A percentile compares a stretch with the other conserved stretches of the same genome.
Conservation (phyloP, 2,797 vertebrate genomes). For the Oreortyx pictus region DNA sequence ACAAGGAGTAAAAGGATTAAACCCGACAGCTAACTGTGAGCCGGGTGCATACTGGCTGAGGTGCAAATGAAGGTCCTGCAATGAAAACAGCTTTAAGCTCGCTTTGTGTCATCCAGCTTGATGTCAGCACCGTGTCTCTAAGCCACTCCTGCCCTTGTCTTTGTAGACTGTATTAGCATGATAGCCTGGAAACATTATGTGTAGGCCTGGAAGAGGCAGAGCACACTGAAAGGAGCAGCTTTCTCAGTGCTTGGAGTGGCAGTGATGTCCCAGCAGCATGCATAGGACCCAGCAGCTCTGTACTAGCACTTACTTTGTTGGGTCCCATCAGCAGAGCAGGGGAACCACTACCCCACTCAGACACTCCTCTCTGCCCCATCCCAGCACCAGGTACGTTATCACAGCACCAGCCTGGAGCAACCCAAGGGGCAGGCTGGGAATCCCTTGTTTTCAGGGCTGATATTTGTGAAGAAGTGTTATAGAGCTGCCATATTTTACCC, state of each 20-base stretch:
- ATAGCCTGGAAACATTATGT: background rate
- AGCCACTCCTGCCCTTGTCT: background rate
- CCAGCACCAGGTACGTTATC: accelerated
- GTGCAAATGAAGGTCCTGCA: conserved; percentile 30
- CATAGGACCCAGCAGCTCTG: background rate
- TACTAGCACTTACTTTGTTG: background rate
- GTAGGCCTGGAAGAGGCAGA: background rate
- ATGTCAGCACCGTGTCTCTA: background rate
- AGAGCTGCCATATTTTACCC: background rate
- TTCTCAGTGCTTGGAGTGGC: background rate
- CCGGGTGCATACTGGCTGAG: background rate
- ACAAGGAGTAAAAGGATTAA: conserved; percentile 36
- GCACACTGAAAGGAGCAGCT: background rate
- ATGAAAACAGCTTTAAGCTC: background rate
- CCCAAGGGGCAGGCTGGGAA: background rate
- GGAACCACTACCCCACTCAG: background rate
- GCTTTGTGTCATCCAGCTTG: accelerated
- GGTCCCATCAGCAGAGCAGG: background rate
- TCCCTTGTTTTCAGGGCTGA: background rate
- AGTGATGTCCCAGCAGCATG: background rate
- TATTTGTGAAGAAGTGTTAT: background rate
- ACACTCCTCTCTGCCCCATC: background rate
- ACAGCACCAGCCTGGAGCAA: background rate
- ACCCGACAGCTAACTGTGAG: background rate
- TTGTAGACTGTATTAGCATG: background rate